Evolutionary conservation across 2,888 invertebrate species (phyloP), one percentile per base, ranked within the genome.

Genomic region (Molorchus minor): DNA sequence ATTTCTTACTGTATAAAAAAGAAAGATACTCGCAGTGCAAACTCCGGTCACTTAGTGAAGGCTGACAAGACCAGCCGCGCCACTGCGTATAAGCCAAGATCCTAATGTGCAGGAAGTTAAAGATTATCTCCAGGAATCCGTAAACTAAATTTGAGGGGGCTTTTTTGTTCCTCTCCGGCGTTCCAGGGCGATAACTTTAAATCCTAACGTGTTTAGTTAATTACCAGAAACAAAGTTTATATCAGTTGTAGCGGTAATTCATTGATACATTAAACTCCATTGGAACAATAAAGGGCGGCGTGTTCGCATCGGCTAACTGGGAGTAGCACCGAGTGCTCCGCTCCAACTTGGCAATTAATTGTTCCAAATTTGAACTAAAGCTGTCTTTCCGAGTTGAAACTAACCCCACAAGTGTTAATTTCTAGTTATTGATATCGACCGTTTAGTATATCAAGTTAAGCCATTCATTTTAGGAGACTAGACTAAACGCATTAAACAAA

Each of bases 291-390:
- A 71, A 71, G 71, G 71, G 69, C 69, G 65, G 60, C 65, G 60
- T 64, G 67, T 68, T 64, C 65, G 60, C 67, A 67, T 64, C 69
- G 62, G 64, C 33, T 19, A 35, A 35, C 35, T 33, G 43, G 19
- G 62, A 67, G 69, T 66, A 60, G 64, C 62, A 62, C 59, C 58
- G 65, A 67, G 66, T 64, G 67, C 65, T 68, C 69, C 67, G 71
- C 65, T 71, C 71, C 54, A 69, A 75, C 69, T 74, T 71, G 61
- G 71, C 75, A 75, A 77, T 76, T 76, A 75, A 75, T 76, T 75
- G 75, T 75, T 71, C 54, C 65, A 69, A 75, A 75, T 74, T 74
- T 73, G 73, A 71, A 72, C 69, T 69, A 29, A 46, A 59, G 33
- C 45, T 43, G 40, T 45, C 56, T 25, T 53, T 19, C 38, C 35